phyloP scores from a whole-genome alignment of 2,113 vertebrate genomes.

The Paradisaea rubra region DNA sequence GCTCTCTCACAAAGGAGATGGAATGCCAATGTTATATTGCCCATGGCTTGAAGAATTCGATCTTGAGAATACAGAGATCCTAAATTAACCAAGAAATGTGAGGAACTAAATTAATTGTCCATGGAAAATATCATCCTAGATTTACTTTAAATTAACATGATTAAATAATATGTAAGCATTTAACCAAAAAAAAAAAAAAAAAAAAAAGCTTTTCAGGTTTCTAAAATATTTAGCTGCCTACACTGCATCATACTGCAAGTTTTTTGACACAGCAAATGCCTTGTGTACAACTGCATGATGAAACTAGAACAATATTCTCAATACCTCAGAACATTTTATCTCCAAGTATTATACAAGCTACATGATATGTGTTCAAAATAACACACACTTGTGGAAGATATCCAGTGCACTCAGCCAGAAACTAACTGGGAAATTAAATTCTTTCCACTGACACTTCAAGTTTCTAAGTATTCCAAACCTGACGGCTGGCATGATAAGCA shows the following conservation, averaged over 20 bases:
- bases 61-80: conserved; percentile 92
- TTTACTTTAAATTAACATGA: not conserved
- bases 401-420: not conserved
- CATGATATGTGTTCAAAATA: not conserved
- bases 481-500: not conserved
- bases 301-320: not conserved
- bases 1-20: conserved; percentile 92
- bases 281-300: not conserved
- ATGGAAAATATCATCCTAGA: not conserved
- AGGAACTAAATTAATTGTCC: not conserved
- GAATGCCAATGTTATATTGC: conserved; percentile 92
- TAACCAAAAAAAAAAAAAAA: not conserved
- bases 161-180: not conserved
- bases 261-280: not conserved
- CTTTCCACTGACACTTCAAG: not conserved
- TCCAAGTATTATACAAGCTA: not conserved
- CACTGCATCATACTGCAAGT: not conserved
- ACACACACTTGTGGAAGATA: not conserved
- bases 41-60: conserved; percentile 96
- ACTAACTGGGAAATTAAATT: not conserved
- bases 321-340: not conserved
- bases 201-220: not conserved
- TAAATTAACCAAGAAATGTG: conserved; percentile 64
- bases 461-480: not conserved
- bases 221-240: not conserved